phyloP scores from a whole-genome alignment of 2,797 vertebrate species.

The Sarcophilus harrisii region DNA sequence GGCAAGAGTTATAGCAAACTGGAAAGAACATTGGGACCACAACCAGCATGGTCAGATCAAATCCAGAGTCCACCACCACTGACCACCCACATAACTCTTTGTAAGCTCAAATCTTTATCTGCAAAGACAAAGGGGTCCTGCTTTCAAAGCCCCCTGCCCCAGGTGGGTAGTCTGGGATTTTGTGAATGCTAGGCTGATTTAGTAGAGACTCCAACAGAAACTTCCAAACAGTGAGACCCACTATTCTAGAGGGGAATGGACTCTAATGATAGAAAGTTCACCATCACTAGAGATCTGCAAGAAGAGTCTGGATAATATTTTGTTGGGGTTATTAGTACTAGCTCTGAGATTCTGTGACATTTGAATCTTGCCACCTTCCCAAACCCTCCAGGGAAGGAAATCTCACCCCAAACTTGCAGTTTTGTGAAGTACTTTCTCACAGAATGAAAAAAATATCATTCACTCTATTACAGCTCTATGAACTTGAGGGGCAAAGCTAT shows the following conservation, averaged over 20 bases:
- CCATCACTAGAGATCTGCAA: not conserved
- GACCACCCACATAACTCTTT: not conserved
- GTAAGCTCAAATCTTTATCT: not conserved
- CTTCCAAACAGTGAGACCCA: not conserved
- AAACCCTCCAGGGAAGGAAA: not conserved
- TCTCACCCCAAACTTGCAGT: not conserved
- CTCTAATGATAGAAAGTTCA: not conserved
- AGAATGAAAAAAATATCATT: not conserved
- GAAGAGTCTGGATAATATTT: not conserved
- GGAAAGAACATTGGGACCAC: not conserved
- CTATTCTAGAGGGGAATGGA: not conserved
- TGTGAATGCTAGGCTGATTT: not conserved
- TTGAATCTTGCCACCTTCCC: not conserved
- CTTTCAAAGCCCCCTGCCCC: not conserved
- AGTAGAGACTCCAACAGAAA: not conserved
- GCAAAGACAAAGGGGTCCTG: not conserved
- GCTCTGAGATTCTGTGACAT: not conserved
- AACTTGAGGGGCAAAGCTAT: not conserved
- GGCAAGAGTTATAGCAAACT: not conserved
- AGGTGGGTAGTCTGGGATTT: not conserved
- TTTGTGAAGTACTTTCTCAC: slow-evolving; percentile 16
- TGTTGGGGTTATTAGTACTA: not conserved
- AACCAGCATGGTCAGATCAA: not conserved
- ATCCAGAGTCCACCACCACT: not conserved
- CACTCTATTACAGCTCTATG: not conserved